Evolutionary conservation across 2,888 invertebrate species (phyloP).

Genomic region (Frankliniella fusca): DNA sequence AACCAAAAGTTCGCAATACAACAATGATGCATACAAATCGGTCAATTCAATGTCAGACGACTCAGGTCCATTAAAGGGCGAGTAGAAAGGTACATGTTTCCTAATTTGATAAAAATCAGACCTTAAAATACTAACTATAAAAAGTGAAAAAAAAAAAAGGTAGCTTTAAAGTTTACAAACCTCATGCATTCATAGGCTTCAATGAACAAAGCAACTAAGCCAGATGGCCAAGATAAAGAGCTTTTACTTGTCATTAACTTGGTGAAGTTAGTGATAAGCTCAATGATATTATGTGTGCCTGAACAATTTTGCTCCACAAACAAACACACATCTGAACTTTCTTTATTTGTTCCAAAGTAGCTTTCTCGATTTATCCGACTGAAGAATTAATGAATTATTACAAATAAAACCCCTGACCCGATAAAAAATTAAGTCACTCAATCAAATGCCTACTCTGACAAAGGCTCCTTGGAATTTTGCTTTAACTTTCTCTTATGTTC

Average conservation of each 20-base stretch:
- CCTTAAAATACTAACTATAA: neutral
- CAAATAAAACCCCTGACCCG: conserved; percentile 33
- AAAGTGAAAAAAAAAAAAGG: neutral
- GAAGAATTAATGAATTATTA: conserved; percentile 14
- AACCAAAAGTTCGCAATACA: conserved; percentile 54
- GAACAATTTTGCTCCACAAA: conserved; percentile 54
- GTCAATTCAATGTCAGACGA: conserved; percentile 47
- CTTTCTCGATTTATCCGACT: conserved; percentile 44
- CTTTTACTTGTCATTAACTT: conserved; percentile 58
- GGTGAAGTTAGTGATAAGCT: conserved; percentile 58
- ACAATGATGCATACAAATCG: conserved; percentile 52
- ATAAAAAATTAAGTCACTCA: conserved; percentile 28
- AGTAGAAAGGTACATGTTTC: conserved; percentile 54
- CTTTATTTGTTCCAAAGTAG: conserved; percentile 64
- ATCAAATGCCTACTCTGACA: conserved; percentile 31
- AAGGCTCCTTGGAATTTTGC: neutral
- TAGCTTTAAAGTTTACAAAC: neutral
- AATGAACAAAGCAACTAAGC: conserved; percentile 56
- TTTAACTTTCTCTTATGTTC: conserved; percentile 30
- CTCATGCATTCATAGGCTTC: conserved; percentile 52
- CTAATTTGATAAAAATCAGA: conserved; percentile 41
- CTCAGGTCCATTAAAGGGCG: conserved; percentile 47
- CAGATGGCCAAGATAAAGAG: conserved; percentile 62
- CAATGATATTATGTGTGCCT: conserved; percentile 51
- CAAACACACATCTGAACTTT: conserved; percentile 59